phyloP scores from a whole-genome alignment of 2,888 invertebrate genomes.

The Diadegma fenestrale region DNA sequence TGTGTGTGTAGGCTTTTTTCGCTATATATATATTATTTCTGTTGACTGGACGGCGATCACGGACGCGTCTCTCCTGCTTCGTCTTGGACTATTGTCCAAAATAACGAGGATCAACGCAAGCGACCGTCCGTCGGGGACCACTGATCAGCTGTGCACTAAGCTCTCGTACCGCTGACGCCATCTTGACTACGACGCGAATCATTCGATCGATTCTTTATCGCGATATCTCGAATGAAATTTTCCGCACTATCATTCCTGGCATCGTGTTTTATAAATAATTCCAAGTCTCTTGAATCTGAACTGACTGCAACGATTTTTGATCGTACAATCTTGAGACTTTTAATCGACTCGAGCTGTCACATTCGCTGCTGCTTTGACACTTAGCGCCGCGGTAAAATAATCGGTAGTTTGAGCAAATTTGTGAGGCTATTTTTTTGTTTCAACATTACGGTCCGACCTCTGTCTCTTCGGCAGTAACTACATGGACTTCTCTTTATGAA shows the following conservation, averaged over 20 bases:
- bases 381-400: constrained; percentile 3
- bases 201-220: constrained; percentile 13
- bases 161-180: constrained; percentile 59
- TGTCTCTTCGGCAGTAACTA: background rate
- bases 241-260: background rate
- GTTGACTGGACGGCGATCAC: constrained; percentile 35
- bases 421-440: background rate
- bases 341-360: constrained; percentile 74
- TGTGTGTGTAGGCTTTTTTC: constrained; percentile 23
- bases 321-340: constrained; percentile 20
- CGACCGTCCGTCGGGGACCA: constrained; percentile 78
- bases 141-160: constrained; percentile 83
- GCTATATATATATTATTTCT: constrained; percentile 43
- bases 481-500: constrained; percentile 79
- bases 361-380: constrained; percentile 71
- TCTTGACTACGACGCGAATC: constrained; percentile 22
- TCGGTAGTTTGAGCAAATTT: background rate
- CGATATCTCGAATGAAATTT: background rate
- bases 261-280: background rate
- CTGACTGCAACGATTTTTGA: background rate
- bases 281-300: background rate
- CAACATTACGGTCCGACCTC: background rate
- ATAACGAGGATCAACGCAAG: constrained; percentile 66
- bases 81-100: constrained; percentile 61
- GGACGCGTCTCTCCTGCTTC: constrained; percentile 43